Conservation (phyloP, 2,113 vertebrate species). For the Gymnorhina tibicen region DNA sequence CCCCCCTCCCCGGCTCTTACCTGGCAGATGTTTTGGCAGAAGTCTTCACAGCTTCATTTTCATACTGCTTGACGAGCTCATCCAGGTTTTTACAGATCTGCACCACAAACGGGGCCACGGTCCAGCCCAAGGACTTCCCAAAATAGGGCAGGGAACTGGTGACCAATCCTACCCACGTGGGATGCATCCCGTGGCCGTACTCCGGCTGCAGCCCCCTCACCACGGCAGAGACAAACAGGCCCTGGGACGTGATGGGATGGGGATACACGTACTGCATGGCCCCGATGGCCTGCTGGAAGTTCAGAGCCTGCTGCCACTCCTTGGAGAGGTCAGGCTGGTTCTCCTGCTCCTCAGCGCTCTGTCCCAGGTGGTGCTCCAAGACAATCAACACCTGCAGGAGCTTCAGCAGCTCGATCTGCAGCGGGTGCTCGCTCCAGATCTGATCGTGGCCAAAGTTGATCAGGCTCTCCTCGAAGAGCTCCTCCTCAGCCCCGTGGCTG, state of each 20-base stretch:
- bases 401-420: conserved; percentile 92
- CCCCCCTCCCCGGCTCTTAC: conserved; percentile 49
- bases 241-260: conserved; percentile 92
- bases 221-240: conserved; percentile 90
- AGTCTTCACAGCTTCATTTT: conserved; percentile 80
- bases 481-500: conserved; percentile 39
- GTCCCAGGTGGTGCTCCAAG: conserved; percentile 85
- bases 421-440: conserved; percentile 88
- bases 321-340: conserved; percentile 77
- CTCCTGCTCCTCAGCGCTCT: conserved; percentile 69
- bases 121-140: conserved; percentile 90
- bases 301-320: conserved; percentile 89
- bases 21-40: conserved; percentile 76
- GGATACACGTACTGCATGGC: conserved; percentile 85
- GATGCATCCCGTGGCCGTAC: conserved; percentile 91
- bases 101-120: conserved; percentile 85
- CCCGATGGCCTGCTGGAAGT: conserved; percentile 92
- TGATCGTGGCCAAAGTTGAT: conserved; percentile 83
- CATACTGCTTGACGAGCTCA: conserved; percentile 88
- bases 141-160: conserved; percentile 86
- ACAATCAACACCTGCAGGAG: conserved; percentile 90
- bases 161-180: conserved; percentile 90
- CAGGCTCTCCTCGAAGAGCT: conserved; percentile 84
- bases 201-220: conserved; percentile 87
- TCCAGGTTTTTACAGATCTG: conserved; percentile 97